A percentile compares a stretch with the other conserved stretches of the same genome.
These are phyloP conservation scores for Clarias laeviceps DNA, from an alignment of 2,797 vertebrate species.

Conservation along the genomic window DNA sequence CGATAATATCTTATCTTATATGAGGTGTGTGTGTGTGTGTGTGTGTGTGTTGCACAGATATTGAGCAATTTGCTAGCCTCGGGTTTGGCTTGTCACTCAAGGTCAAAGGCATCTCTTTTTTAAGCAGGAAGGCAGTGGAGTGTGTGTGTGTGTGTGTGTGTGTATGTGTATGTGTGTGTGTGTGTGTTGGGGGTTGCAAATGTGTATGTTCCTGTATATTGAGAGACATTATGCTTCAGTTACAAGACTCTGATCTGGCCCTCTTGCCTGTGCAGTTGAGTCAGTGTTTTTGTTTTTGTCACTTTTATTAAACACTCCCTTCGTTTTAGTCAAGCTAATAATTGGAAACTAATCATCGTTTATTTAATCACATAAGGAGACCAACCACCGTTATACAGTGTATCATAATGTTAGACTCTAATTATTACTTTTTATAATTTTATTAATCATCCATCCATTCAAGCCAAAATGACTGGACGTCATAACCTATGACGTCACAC, in stretches of 20 bases:
- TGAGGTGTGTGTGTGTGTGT: background rate
- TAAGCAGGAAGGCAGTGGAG: background rate
- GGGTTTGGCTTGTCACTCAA: background rate
- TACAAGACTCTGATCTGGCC: conserved; percentile 19
- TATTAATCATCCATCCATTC: background rate
- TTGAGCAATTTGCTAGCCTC: background rate
- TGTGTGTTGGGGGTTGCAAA: background rate
- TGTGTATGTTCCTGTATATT: background rate
- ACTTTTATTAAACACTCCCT: background rate
- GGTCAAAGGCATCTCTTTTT: background rate
- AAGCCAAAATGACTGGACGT: no score
- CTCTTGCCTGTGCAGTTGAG: background rate
- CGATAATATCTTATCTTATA: background rate
- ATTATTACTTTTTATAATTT: background rate
- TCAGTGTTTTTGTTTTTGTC: background rate
- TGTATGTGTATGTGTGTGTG: background rate
- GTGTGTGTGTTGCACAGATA: conserved; percentile 7
- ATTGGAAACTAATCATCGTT: background rate
- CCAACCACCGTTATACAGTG: background rate
- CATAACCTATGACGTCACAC: no score
- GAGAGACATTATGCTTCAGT: background rate
- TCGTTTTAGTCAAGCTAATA: background rate
- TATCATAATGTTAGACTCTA: no score
- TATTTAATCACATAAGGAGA: no score
- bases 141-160: conserved; percentile 14